A percentile compares a stretch with the other conserved stretches of the same genome.
Conservation (phyloP, 30 jellyfish, hydroid and myxozoan species). For the Turritopsis dohrnii region DNA sequence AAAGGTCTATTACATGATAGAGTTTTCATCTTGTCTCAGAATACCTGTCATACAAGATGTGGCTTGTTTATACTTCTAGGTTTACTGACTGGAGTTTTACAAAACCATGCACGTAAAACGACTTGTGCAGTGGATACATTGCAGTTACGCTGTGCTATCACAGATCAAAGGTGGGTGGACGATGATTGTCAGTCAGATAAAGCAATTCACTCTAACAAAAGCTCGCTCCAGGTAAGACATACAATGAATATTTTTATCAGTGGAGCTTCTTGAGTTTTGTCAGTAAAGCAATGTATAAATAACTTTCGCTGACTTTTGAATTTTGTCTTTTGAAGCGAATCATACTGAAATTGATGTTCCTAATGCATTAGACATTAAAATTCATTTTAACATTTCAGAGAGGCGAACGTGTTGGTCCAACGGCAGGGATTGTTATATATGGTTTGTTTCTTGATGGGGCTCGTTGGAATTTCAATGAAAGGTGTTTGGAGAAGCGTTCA, state of each 20-base stretch:
- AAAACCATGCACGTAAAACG: constrained; percentile 51
- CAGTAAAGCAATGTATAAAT: background rate
- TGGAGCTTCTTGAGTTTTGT: too few relatives aligned
- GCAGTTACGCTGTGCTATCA: constrained; percentile 27
- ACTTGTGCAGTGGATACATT: constrained; percentile 48
- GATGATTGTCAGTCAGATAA: constrained; percentile 40
- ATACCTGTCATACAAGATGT: background rate
- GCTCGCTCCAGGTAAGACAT: background rate
- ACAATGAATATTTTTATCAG: too few relatives aligned
- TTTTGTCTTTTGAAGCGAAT: too few relatives aligned
- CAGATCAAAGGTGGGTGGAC: constrained; percentile 31
- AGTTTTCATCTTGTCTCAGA: background rate
- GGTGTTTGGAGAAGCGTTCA: constrained; percentile 28
- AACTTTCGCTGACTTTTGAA: too few relatives aligned
- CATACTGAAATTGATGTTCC: too few relatives aligned
- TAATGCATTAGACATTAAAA: too few relatives aligned
- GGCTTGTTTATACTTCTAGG: constrained; percentile 25
- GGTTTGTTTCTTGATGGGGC: constrained; percentile 78
- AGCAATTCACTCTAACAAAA: constrained; percentile 22
- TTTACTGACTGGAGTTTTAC: constrained; percentile 57
- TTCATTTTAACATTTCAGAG: background rate
- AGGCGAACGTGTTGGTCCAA: constrained; percentile 25
- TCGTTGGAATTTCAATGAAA: constrained; percentile 36
- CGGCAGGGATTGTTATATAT: constrained; percentile 33
- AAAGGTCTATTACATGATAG: background rate